Evolutionary conservation across 2,113 vertebrate genomes (phyloP).

Genomic region (Chionis minor): DNA sequence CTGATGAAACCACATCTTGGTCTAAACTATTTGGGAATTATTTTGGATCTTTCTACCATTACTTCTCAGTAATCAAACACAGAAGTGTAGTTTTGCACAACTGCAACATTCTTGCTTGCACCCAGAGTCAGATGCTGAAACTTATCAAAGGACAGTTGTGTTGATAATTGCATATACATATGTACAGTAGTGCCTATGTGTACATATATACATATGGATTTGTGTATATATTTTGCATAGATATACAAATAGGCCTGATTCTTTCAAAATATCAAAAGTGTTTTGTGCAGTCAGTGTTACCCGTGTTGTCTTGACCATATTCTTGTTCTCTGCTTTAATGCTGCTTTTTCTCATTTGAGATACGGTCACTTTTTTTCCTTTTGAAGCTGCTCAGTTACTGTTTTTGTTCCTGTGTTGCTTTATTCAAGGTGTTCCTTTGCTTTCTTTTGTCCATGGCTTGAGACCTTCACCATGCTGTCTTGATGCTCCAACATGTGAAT

Average conservation of each 20-base stretch:
- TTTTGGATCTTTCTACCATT: neutral
- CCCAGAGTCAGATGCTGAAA: slow-evolving; percentile 4
- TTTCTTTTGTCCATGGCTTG: neutral
- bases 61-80: neutral
- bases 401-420: neutral
- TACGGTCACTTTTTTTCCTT: neutral
- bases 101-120: neutral
- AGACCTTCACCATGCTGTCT: neutral
- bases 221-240: slow-evolving; percentile 77
- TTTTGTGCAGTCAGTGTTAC: slow-evolving; percentile 64
- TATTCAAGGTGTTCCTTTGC: neutral
- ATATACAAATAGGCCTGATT: slow-evolving; percentile 52
- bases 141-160: slow-evolving; percentile 18
- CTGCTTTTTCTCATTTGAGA: slow-evolving; percentile 2
- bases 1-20: neutral
- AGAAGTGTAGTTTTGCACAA: slow-evolving; percentile 31
- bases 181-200: slow-evolving; percentile 67
- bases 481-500: neutral
- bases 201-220: slow-evolving; percentile 73
- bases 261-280: slow-evolving; percentile 9
- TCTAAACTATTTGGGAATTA: slow-evolving; percentile 10
- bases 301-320: neutral
- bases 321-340: slow-evolving; percentile 6
- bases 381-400: slow-evolving; percentile 22
- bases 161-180: slow-evolving; percentile 40